Conservation (phyloP, 2,888 invertebrate genomes). For the Myathropa florea region DNA sequence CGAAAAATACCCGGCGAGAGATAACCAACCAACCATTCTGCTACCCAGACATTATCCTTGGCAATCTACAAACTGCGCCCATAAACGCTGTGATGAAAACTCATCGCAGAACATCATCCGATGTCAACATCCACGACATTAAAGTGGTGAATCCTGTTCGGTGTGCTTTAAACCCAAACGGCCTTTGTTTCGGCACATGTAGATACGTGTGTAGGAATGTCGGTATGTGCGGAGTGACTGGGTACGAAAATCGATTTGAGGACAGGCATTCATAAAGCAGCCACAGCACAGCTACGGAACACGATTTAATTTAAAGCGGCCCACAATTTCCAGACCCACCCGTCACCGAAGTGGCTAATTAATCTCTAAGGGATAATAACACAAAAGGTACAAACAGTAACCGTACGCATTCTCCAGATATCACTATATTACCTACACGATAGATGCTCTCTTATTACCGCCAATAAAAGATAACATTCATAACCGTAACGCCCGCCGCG, state of each 20-base stretch:
- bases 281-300: not conserved
- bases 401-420: constrained; percentile 19
- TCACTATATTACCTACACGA: constrained; percentile 24
- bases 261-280: not conserved
- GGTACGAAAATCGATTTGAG: constrained; percentile 39
- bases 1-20: not conserved
- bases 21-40: constrained; percentile 48
- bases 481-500: constrained; percentile 54
- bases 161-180: constrained; percentile 24
- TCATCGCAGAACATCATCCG: constrained; percentile 16
- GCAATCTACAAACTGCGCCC: constrained; percentile 56
- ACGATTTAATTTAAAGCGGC: constrained; percentile 3
- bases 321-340: constrained; percentile 1
- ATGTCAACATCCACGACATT: constrained; percentile 46
- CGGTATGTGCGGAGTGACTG: not conserved
- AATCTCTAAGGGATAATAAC: constrained; percentile 59
- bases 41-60: constrained; percentile 48
- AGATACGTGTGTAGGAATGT: not conserved
- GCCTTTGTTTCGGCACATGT: constrained; percentile 7
- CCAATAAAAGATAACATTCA: constrained; percentile 70
- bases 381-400: constrained; percentile 43
- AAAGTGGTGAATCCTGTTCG: constrained; percentile 36
- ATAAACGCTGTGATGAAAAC: constrained; percentile 52
- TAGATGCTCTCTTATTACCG: constrained; percentile 58
- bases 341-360: constrained; percentile 40